Base-by-base conservation (phyloP, 2,888 invertebrate genomes). In the Colostygia pectinataria region DNA sequence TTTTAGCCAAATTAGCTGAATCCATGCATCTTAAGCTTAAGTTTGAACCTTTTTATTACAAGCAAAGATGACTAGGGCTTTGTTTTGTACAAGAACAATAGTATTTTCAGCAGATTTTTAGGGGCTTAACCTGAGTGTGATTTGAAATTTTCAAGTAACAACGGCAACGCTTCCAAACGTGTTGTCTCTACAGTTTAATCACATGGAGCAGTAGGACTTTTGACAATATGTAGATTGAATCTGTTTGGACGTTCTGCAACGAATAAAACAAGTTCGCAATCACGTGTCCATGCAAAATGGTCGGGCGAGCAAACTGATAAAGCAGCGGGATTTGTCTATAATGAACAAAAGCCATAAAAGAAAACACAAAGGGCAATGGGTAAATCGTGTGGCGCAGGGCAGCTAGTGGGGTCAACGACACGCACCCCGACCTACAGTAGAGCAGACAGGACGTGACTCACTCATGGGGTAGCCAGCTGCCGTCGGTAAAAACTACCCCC, bases 361-460 rank as follows among this genome's bases (percentile, higher is more conserved):
- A 74, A 71, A 80, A 67, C 59, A 86, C 79, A 87, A 87, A 85
- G 83, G 82, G 81, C 81, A 81, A 77, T 83, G 83, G 79, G 80
- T 80, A 77, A 82, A 78, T 81, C 76, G 79, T 79, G 76, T 77
- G 79, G 80, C 74, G 78, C 72, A 76, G 87, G 88, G 88, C 85
- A 83, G 82, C 71, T 77, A 80, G 83, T 76, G 83, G 83, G 89
- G 87, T 90, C 88, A 87, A 78, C 71, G 89, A 88, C 89, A 83
- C 84, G 77, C 86, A 88, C 88, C 89, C 88, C 83, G 87, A 71
- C 74, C 76, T 76, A 72, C 78, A 79, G 80, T 80, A 77, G 80
- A 80, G 83, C 80, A 76, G 76, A 83, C 84, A 88, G 86, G 86
- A 89, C 87, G 85, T 88, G 88, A 89, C 71, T 87, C 88, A 87